Base-by-base conservation (phyloP, 2,797 vertebrate genomes). In the Pantherophis alleghaniensis region DNA sequence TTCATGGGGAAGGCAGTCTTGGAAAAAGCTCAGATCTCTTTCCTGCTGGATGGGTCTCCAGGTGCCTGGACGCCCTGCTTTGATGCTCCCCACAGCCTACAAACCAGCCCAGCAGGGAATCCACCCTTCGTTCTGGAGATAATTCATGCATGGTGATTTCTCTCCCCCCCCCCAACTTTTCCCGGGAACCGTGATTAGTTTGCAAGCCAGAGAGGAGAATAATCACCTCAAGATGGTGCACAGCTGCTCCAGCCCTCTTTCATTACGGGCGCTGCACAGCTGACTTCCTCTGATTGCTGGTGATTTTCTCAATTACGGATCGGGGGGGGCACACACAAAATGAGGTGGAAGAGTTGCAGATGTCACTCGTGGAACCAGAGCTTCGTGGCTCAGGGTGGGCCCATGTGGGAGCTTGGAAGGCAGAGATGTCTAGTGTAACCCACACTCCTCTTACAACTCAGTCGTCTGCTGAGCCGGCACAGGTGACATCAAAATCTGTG, bases 231-330 rank as follows among this genome's bases (percentile, higher is more conserved):
- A 93, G 90, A 94, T 95, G 94, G 0, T 7, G 91, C 96, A 91
- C 96, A 97, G 96, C 96, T 97, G 96, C 93, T 97, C 63, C 91
- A 95, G 93, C 94, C 92, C 93, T 92, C 90, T 88, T 96, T 93
- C 92, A 94, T 92, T 96, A 95, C 18, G 88, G 95, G 83, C 94
- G 94, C 94, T 24, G 92, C 96, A 89, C 94, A 95, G 95, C 95
- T 96, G 96, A 96, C 14, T 94, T 95, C 90, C 93, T 95, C 94
- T 94, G 94, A 96, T 94, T 92, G 88, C 93, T 92, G 94, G 91
- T 94, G 96, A 94, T 96, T 95, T 95, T 96, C 96, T 94, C 95
- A 94, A 92, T 96, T 96, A 95, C 0, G 2, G 79, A 10, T 61
- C 37, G 83, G 92, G 91, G 93, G 92, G 66, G 51, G 90, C 59